Evolutionary conservation across 1,140 invertebrate species (phyloP).

Genomic region (Cepaea nemoralis): DNA sequence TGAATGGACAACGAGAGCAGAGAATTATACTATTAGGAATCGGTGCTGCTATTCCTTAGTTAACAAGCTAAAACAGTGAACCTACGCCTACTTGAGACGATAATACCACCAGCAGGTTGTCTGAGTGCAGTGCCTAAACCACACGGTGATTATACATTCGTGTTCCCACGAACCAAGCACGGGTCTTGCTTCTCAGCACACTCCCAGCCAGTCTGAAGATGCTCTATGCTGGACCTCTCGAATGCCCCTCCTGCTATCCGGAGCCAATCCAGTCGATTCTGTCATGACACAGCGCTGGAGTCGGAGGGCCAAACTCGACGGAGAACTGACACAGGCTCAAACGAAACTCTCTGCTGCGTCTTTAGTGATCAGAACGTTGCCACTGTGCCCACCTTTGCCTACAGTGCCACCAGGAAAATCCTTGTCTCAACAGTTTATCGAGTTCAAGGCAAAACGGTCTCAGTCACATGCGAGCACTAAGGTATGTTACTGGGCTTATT

Average conservation of each 20-base stretch:
- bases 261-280: slow-evolving; percentile 2
- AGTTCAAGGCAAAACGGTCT: background rate
- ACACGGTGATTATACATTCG: background rate
- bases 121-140: too few species aligned
- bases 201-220: background rate
- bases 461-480: background rate
- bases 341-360: background rate
- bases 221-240: slow-evolving; percentile 17
- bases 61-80: too few species aligned
- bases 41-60: too few species aligned
- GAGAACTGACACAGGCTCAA: background rate
- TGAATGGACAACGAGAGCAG: too few species aligned
- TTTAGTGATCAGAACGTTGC: background rate
- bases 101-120: too few species aligned
- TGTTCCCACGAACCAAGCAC: background rate
- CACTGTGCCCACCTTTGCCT: background rate
- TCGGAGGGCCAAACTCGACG: background rate
- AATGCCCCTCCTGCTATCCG: slow-evolving; percentile 18
- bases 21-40: too few species aligned
- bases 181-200: background rate
- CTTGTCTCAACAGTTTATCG: background rate
- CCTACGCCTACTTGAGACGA: too few species aligned
- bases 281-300: slow-evolving; percentile 12
- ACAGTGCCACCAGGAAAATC: background rate
- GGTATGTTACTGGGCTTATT: background rate